Conservation (phyloP, 2,797 vertebrate genomes). For the Brachymystax lenok region DNA sequence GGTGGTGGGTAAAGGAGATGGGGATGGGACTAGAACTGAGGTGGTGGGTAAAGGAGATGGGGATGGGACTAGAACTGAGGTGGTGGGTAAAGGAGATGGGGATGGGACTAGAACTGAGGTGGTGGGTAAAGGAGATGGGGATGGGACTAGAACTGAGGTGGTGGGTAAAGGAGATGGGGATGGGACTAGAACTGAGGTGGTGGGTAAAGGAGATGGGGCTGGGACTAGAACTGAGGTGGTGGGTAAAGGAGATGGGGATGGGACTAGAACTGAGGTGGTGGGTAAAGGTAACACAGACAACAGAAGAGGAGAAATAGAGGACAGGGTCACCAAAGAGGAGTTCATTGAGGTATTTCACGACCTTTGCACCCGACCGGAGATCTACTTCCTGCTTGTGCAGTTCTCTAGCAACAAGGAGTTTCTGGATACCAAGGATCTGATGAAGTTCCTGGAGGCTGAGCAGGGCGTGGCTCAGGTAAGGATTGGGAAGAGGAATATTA, state of each 20-base stretch:
- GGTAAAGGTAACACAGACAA: conserved; percentile 31
- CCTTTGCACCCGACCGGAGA: conserved; percentile 94
- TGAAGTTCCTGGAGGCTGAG: conserved; percentile 95
- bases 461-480: conserved; percentile 90
- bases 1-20: conserved; percentile 18
- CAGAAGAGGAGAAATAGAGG: conserved; percentile 53
- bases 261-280: neutral
- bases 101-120: neutral
- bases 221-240: neutral
- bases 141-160: neutral
- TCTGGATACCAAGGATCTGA: conserved; percentile 91
- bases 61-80: neutral
- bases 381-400: conserved; percentile 95
- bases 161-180: conserved; percentile 13
- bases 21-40: neutral
- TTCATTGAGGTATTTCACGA: conserved; percentile 93
- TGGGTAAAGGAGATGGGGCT: conserved; percentile 17
- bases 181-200: neutral
- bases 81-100: conserved; percentile 20
- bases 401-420: conserved; percentile 98
- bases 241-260: neutral
- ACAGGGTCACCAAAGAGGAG: conserved; percentile 83
- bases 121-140: neutral
- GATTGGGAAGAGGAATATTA: conserved; percentile 11
- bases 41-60: neutral